These are phyloP conservation scores for Agrilus planipennis DNA, from an alignment of 1,140 invertebrate genomes.

Conservation along the genomic window DNA sequence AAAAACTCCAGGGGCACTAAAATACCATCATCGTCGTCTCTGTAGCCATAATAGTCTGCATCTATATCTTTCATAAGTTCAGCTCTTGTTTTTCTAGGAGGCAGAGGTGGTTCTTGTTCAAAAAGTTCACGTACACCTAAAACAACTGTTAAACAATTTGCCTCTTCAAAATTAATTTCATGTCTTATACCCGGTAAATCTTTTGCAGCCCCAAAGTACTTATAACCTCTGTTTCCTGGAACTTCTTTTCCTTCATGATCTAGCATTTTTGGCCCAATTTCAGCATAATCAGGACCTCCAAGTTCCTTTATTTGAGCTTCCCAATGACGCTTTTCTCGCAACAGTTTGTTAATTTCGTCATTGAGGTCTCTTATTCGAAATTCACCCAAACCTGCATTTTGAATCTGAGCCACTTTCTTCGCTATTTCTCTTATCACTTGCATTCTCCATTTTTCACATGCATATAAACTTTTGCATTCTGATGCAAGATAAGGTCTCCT, in stretches of 20 bases:
- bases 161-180: constrained; percentile 12
- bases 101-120: constrained; percentile 85
- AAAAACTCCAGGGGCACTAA: constrained; percentile 78
- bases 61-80: constrained; percentile 98
- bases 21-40: constrained; percentile 95
- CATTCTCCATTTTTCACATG: constrained; percentile 90
- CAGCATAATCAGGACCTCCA: constrained; percentile 89
- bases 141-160: constrained; percentile 2
- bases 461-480: constrained; percentile 78
- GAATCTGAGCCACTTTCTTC: constrained; percentile 98
- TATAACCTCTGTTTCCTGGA: constrained; percentile 94
- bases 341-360: constrained; percentile 97
- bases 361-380: constrained; percentile 96
- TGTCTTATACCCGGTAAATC: constrained; percentile 69
- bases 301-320: constrained; percentile 91
- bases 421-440: constrained; percentile 96
- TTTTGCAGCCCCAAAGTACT: constrained; percentile 99
- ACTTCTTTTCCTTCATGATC: constrained; percentile 96
- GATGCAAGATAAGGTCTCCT: constrained; percentile 85
- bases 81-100: constrained; percentile 80
- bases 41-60: constrained; percentile 97
- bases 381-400: constrained; percentile 97
- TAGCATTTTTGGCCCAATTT: constrained; percentile 85
- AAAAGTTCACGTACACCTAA: constrained; percentile 91
- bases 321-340: constrained; percentile 94